These are phyloP conservation scores for Drosophila heteroneura DNA, from an alignment of 2,888 invertebrate species.

Conservation along the genomic window DNA sequence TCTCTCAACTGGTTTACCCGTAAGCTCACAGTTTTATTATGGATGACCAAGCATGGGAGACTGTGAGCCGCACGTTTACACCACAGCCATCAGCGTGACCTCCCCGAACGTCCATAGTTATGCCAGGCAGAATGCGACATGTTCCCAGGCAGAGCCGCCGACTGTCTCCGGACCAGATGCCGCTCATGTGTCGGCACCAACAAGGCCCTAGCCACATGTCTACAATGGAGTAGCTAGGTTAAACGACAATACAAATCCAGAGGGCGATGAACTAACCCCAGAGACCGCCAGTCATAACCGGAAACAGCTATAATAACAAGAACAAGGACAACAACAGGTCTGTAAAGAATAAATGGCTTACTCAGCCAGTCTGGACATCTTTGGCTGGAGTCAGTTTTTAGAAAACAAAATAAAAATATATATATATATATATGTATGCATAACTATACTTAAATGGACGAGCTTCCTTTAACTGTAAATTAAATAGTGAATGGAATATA, in stretches of 20 bases:
- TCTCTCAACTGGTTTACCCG: slow-evolving; percentile 84
- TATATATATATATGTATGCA: slow-evolving; percentile 16
- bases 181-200: slow-evolving; percentile 22
- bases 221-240: slow-evolving; percentile 14
- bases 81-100: slow-evolving; percentile 39
- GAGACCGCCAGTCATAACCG: slow-evolving; percentile 8
- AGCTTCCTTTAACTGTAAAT: slow-evolving; percentile 75
- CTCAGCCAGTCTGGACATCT: slow-evolving; percentile 5
- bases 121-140: slow-evolving; percentile 31
- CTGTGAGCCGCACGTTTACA: slow-evolving; percentile 64
- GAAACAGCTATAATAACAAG: slow-evolving; percentile 12
- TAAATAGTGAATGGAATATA: slow-evolving; percentile 50
- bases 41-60: slow-evolving; percentile 83
- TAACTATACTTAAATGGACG: slow-evolving; percentile 52
- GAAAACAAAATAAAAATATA: slow-evolving; percentile 16
- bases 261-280: slow-evolving; percentile 27
- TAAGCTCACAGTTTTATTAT: slow-evolving; percentile 84
- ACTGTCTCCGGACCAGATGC: slow-evolving; percentile 11
- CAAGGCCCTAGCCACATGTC: slow-evolving; percentile 58
- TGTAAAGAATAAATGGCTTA: slow-evolving; percentile 25
- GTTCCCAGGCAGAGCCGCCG: slow-evolving; percentile 15
- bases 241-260: slow-evolving; percentile 68
- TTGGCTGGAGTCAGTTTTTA: slow-evolving; percentile 53
- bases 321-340: slow-evolving; percentile 43
- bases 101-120: slow-evolving; percentile 31